phyloP scores from a whole-genome alignment of 2,113 vertebrate genomes.

The Grammomys surdaster region DNA sequence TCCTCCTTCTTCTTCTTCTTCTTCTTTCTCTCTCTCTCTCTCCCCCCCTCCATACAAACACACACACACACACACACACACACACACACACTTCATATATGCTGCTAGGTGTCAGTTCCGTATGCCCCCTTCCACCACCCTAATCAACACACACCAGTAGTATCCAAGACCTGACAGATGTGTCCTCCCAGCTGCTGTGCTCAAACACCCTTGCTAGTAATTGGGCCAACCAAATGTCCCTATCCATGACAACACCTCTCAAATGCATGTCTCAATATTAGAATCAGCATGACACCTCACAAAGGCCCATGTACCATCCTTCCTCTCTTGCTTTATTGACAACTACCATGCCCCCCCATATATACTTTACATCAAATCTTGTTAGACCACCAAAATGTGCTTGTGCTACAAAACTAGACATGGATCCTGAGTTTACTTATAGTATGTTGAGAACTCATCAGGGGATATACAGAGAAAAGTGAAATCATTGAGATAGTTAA shows the following conservation, averaged over 20 bases:
- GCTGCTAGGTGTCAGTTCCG: not conserved
- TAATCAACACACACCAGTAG: not conserved
- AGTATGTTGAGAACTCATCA: not conserved
- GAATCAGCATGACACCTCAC: too few relatives aligned
- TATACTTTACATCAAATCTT: too few relatives aligned
- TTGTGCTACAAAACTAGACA: too few relatives aligned
- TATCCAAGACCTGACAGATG: not conserved
- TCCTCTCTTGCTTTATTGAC: too few relatives aligned
- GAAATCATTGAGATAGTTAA: not conserved
- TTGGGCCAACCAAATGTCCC: not conserved
- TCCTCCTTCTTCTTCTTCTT: too few relatives aligned
- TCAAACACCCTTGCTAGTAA: not conserved
- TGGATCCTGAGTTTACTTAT: not conserved
- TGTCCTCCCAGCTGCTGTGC: not conserved
- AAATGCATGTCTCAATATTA: not conserved
- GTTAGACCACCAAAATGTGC: too few relatives aligned
- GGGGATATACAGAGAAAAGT: not conserved
- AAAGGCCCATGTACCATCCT: too few relatives aligned
- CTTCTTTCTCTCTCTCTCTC: too few relatives aligned
- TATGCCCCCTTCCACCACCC: not conserved
- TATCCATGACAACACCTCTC: not conserved
- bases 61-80: too few relatives aligned
- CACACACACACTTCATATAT: not conserved
- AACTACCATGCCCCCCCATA: too few relatives aligned
- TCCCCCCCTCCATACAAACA: too few relatives aligned